Base-by-base conservation (phyloP, 1,140 invertebrate genomes). In the Dinothrombium tinctorium region DNA sequence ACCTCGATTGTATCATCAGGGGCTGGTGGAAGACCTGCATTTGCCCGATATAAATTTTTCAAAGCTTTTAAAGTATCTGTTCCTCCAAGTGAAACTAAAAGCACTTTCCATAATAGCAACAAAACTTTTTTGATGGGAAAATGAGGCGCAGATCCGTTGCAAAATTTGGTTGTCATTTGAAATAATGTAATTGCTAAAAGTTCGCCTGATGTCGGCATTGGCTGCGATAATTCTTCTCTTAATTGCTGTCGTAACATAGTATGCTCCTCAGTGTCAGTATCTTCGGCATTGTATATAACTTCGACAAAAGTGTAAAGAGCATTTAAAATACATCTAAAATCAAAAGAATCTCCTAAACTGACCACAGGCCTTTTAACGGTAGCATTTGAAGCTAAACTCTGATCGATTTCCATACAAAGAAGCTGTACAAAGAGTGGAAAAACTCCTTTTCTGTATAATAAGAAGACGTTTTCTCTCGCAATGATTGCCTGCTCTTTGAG, bases 121-220 rank as follows among this genome's bases (percentile, higher is more conserved):
- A 96, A 61, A 39, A 95, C 79, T 65, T 96, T 96, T 57, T 90
- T 94, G 70, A 95, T 92, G 12, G 89, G 89, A 64, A 90, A 94
- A 63, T 92, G 83, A 33, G 86, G 81, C 9, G 82, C 78, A 29
- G 75, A 73, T 1, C 86, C 86, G 53, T 80, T 84, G 60, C 87
- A 95, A 55, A 94, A 87, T 48, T 74, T 69, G 15, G 82, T 89
- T 6, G 94, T 79, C 86, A 95, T 87, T 46, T 74, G 72, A 33
- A 95, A 67, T 41, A 96, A 62, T 53, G 86, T 84, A 3, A 92
- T 72, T 11, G 76, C 72, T 11, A 94, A 59, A 37, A 87, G 59
- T 55, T 90, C 83, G 52, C 87, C 82, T 8, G 37, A 22, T 4
- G 39, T 26, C n/a, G 26, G 19, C 9, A 49, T 44, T 12, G 47